These are phyloP conservation scores for Oxycera nigricornis DNA, from an alignment of 2,888 invertebrate genomes.

Conservation along the genomic window DNA sequence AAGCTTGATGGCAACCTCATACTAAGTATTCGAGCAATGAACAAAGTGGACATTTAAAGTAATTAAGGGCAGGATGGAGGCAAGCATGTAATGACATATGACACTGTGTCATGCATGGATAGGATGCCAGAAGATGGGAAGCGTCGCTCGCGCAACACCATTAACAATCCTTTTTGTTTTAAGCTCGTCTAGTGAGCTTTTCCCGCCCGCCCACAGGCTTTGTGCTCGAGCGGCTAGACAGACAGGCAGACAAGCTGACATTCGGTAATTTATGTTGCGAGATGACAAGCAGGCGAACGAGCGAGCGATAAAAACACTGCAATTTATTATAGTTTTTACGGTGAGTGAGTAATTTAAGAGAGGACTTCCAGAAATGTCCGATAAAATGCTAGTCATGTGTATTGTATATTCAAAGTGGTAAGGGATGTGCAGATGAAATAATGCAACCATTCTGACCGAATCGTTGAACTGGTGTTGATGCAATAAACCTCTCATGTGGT, in stretches of 20 bases:
- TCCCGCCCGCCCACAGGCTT: not conserved
- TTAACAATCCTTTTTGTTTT: not conserved
- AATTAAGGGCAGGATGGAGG: constrained; percentile 8
- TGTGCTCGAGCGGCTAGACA: not conserved
- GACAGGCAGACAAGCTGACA: constrained; percentile 11
- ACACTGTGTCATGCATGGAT: constrained; percentile 28
- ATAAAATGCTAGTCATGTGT: too few relatives aligned
- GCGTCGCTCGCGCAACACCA: not conserved
- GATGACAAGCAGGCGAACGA: constrained; percentile 25
- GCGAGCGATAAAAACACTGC: constrained; percentile 10
- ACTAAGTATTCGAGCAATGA: not conserved
- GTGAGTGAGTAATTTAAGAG: not conserved
- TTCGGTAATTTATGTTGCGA: constrained; percentile 14
- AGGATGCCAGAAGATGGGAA: not conserved
- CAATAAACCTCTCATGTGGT: too few relatives aligned
- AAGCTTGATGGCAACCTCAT: not conserved
- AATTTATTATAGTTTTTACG: constrained; percentile 8
- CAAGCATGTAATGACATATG: constrained; percentile 15
- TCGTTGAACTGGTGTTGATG: too few relatives aligned
- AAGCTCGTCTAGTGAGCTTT: not conserved
- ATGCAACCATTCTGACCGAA: too few relatives aligned
- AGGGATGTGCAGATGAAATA: too few relatives aligned
- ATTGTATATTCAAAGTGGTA: too few relatives aligned
- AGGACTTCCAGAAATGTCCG: too few relatives aligned
- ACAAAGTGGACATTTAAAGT: constrained; percentile 18